Evolutionary conservation across 2,113 vertebrate genomes (phyloP).

Genomic region (Phainopepla nitens): DNA sequence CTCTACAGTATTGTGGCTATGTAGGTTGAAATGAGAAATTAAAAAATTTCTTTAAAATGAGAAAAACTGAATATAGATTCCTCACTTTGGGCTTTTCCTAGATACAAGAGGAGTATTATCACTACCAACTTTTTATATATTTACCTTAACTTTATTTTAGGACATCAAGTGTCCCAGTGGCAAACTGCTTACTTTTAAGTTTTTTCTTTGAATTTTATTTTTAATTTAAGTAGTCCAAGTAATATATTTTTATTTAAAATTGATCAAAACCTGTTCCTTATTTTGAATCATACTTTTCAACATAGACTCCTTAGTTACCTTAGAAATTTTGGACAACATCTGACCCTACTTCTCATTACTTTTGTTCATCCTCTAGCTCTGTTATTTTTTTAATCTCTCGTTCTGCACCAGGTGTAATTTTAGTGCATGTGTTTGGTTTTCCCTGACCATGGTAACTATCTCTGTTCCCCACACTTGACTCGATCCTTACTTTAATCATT

Average conservation of each 20-base stretch:
- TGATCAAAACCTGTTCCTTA: neutral
- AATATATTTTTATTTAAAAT: neutral
- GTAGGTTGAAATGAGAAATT: neutral
- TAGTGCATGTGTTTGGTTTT: neutral
- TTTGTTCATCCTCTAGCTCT: neutral
- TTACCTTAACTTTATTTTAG: neutral
- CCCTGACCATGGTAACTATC: neutral
- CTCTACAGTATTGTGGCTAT: neutral
- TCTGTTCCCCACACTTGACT: neutral
- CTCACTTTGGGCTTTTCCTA: neutral
- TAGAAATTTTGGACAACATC: neutral
- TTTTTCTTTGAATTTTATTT: neutral
- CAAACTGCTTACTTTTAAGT: neutral
- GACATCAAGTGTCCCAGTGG: neutral
- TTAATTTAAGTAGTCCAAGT: neutral
- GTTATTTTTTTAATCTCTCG: neutral
- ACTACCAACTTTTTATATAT: neutral
- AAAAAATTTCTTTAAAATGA: neutral
- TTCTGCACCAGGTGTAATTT: neutral
- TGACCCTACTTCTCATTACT: neutral
- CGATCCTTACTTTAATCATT: neutral
- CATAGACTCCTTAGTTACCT: neutral
- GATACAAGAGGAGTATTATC: neutral
- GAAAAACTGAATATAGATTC: neutral
- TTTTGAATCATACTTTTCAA: neutral